A percentile compares a stretch with the other conserved stretches of the same genome.
Conservation (phyloP, 2,113 vertebrate species). For the Hiodon tergisus region DNA sequence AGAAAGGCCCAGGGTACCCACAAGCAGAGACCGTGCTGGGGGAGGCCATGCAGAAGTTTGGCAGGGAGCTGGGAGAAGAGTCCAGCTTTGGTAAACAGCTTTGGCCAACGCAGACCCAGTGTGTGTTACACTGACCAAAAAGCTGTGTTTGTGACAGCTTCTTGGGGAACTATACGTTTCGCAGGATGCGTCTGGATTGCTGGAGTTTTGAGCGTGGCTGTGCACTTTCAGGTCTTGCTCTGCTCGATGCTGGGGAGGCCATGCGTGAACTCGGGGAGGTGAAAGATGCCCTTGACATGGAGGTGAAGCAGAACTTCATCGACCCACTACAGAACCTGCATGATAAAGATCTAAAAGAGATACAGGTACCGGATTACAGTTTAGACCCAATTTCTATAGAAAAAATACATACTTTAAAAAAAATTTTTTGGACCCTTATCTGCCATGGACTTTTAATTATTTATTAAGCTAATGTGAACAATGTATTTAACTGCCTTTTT, state of each 20-base stretch:
- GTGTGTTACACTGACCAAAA: too few species aligned
- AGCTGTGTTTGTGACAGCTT: too few species aligned
- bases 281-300: conserved; percentile 92
- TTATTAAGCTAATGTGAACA: too few species aligned
- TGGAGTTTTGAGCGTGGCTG: background rate
- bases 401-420: too few species aligned
- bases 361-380: conserved; percentile 70
- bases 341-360: conserved; percentile 95
- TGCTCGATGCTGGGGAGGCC: conserved; percentile 82
- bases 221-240: conserved; percentile 68
- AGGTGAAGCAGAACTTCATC: conserved; percentile 97
- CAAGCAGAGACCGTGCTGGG: conserved; percentile 85
- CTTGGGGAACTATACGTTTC: too few species aligned
- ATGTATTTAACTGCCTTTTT: too few species aligned
- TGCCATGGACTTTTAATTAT: too few species aligned
- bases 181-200: background rate
- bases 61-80: conserved; percentile 87
- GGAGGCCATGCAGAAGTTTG: conserved; percentile 89
- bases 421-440: too few species aligned
- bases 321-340: conserved; percentile 96
- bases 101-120: too few species aligned
- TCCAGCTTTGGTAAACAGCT: conserved; percentile 84
- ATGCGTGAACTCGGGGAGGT: conserved; percentile 93
- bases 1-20: conserved; percentile 88
- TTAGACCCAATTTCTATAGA: too few species aligned